Evolutionary conservation across 2,113 vertebrate species (phyloP).

Genomic region (Eubucco bourcierii): DNA sequence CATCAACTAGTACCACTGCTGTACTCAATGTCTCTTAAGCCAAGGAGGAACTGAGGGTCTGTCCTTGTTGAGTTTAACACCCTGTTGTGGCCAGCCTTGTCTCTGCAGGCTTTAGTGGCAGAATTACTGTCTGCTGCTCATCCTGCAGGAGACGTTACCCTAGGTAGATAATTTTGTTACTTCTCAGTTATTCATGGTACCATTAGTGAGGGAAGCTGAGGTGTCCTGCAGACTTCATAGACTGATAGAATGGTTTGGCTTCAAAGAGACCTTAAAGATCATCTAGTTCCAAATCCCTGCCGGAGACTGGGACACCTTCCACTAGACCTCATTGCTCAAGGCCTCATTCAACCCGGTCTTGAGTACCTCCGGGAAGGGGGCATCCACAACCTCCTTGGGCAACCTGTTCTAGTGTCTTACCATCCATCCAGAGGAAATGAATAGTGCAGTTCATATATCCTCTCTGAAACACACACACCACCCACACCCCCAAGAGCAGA

Average conservation of each 20-base stretch:
- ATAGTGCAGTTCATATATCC: not conserved
- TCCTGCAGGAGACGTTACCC: not conserved
- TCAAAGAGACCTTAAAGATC: too few species aligned
- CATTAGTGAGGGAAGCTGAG: not conserved
- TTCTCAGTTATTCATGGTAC: not conserved
- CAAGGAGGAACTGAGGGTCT: not conserved
- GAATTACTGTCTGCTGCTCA: not conserved
- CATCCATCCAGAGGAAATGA: not conserved
- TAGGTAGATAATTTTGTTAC: not conserved
- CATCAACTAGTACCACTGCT: not conserved
- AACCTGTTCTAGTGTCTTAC: too few species aligned
- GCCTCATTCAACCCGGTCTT: too few species aligned
- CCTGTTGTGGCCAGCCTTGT: not conserved
- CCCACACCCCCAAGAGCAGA: not conserved
- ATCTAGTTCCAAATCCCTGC: too few species aligned
- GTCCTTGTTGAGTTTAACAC: not conserved
- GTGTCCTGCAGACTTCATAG: not conserved
- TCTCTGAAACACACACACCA: not conserved
- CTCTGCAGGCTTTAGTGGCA: not conserved
- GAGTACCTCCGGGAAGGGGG: too few species aligned
- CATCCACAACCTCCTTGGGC: too few species aligned
- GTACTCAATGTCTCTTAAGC: not conserved
- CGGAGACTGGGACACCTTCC: too few species aligned
- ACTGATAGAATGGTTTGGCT: too few species aligned
- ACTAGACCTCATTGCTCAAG: too few species aligned